These are phyloP conservation scores for Diaperis boleti DNA, from an alignment of 2,888 invertebrate genomes.

Conservation along the genomic window DNA sequence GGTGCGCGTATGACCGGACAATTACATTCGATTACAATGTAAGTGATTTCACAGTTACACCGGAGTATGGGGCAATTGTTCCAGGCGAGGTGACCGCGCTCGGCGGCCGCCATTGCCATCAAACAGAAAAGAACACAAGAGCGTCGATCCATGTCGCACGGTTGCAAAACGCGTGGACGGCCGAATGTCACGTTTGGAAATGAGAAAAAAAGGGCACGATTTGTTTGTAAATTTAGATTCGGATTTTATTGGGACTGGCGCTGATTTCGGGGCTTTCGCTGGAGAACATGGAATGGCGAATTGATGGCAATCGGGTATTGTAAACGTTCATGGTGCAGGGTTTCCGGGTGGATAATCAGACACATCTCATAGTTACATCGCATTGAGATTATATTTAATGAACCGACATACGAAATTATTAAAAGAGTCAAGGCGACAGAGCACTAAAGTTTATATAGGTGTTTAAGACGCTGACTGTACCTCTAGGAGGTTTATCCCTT, in stretches of 20 bases:
- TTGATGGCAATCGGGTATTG: no score
- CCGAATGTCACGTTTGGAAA: conserved; percentile 37
- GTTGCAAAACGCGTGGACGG: conserved; percentile 37
- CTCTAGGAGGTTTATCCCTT: no score
- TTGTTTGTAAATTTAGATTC: conserved; percentile 27
- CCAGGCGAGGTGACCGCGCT: conserved; percentile 29
- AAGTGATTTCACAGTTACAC: conserved; percentile 57
- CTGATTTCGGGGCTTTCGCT: no score
- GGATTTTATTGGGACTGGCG: conserved; percentile 23
- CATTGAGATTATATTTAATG: no score
- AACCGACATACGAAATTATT: no score
- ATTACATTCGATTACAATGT: conserved; percentile 57
- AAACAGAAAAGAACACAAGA: conserved; percentile 34
- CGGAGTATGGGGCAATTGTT: conserved; percentile 45
- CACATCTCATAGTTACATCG: no score
- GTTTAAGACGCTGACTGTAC: no score
- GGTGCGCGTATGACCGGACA: conserved; percentile 49
- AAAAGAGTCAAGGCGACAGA: no score
- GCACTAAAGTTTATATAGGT: no score
- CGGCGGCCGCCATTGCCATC: conserved; percentile 25
- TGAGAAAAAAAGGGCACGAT: conserved; percentile 31
- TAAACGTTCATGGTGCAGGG: no score
- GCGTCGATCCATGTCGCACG: conserved; percentile 35
- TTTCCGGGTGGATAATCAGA: no score
- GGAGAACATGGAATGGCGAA: no score